Evolutionary conservation across 1,140 invertebrate species (phyloP).

Genomic region (Leguminivora glycinivorella): DNA sequence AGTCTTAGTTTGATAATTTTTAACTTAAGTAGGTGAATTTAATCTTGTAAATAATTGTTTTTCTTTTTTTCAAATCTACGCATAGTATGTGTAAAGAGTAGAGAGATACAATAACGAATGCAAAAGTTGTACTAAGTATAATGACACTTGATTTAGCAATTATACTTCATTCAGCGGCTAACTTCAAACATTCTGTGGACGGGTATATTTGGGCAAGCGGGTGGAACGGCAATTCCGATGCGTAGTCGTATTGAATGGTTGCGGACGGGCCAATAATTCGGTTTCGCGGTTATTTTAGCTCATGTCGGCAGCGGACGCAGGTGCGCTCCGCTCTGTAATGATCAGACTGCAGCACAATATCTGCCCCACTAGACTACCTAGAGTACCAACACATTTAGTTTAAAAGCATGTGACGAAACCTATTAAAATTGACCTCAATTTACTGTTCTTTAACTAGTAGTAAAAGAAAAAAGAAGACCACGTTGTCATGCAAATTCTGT

Average conservation of each 20-base stretch:
- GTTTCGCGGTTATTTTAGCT: constrained; percentile 72
- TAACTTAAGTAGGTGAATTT: too few relatives aligned
- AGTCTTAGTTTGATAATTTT: too few relatives aligned
- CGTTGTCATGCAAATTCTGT: constrained; percentile 65
- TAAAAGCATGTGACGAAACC: constrained; percentile 29
- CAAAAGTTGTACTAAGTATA: constrained; percentile 29
- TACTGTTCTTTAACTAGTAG: background rate
- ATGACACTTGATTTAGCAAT: constrained; percentile 41
- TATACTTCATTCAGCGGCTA: constrained; percentile 45
- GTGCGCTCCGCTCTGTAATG: constrained; percentile 57
- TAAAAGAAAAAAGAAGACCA: constrained; percentile 44
- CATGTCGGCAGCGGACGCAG: constrained; percentile 57
- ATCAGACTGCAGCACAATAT: constrained; percentile 55
- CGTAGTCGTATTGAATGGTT: constrained; percentile 60
- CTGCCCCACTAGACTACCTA: background rate
- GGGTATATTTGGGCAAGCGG: constrained; percentile 47
- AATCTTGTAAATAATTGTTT: too few relatives aligned
- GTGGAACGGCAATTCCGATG: constrained; percentile 55
- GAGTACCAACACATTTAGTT: constrained; percentile 36
- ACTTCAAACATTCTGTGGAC: constrained; percentile 31
- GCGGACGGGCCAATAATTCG: constrained; percentile 64
- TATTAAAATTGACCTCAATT: constrained; percentile 20
- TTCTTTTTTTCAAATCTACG: too few relatives aligned
- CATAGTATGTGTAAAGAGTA: background rate
- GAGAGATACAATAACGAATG: background rate